Evolutionary conservation across 2,888 invertebrate genomes (phyloP).

Genomic region (Leucozona laternaria): DNA sequence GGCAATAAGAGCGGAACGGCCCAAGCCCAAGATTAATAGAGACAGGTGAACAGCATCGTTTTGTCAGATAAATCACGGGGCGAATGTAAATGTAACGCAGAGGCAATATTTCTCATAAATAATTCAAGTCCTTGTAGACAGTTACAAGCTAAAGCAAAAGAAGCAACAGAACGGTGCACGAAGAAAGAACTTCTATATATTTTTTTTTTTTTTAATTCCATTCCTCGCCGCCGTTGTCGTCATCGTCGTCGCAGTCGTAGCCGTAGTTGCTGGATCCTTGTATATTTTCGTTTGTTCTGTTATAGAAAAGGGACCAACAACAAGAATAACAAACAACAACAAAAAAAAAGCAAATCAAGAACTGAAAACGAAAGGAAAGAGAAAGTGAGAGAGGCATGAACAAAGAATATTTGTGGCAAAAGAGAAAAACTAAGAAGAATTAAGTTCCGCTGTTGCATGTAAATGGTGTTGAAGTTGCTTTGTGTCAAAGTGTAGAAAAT

Average conservation of each 20-base stretch:
- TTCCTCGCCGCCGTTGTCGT: constrained; percentile 22
- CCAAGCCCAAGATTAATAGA: constrained; percentile 71
- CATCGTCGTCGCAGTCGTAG: neutral
- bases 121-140: constrained; percentile 68
- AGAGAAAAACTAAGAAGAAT: constrained; percentile 9
- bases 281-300: constrained; percentile 47
- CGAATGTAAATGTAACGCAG: constrained; percentile 70
- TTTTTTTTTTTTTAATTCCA: constrained; percentile 50
- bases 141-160: constrained; percentile 27
- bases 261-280: constrained; percentile 2
- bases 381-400: constrained; percentile 49
- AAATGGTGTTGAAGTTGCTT: constrained; percentile 67
- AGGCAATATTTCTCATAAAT: constrained; percentile 74
- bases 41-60: constrained; percentile 76
- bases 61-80: constrained; percentile 73
- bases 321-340: constrained; percentile 5
- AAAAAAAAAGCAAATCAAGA: neutral
- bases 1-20: constrained; percentile 49
- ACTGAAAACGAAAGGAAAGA: constrained; percentile 31
- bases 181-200: constrained; percentile 17
- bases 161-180: constrained; percentile 12
- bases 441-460: constrained; percentile 64
- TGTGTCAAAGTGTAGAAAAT: constrained; percentile 64
- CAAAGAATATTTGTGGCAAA: constrained; percentile 37
- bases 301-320: neutral